Evolutionary conservation across 2,113 vertebrate genomes (phyloP).

Genomic region (Gnathonemus longibarbis): DNA sequence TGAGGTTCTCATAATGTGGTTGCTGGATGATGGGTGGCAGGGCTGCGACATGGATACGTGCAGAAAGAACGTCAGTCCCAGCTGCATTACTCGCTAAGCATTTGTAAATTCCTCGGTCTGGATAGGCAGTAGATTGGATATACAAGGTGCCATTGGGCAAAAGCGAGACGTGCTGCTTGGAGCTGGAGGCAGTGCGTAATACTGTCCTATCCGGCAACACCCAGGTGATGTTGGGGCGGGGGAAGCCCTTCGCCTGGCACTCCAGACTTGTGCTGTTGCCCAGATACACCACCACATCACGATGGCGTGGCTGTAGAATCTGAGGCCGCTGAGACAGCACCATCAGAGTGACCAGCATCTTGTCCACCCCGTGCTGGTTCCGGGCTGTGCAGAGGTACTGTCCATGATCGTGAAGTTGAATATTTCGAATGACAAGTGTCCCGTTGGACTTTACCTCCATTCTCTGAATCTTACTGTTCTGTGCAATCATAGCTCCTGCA

Average conservation of each 20-base stretch:
- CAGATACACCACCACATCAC: constrained; percentile 64
- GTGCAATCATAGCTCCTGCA: constrained; percentile 66
- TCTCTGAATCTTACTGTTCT: constrained; percentile 61
- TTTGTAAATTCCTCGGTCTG: constrained; percentile 74
- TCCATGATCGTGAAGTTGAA: constrained; percentile 67
- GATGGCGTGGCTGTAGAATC: constrained; percentile 60
- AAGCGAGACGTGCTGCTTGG: constrained; percentile 56
- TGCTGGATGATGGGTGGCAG: constrained; percentile 73
- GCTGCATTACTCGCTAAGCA: constrained; percentile 75
- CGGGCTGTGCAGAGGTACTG: constrained; percentile 75
- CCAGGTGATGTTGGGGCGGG: constrained; percentile 73
- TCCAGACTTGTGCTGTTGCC: constrained; percentile 66
- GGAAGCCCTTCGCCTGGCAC: constrained; percentile 68
- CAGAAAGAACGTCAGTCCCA: constrained; percentile 68
- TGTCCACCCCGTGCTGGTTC: constrained; percentile 70
- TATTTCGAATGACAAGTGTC: constrained; percentile 66
- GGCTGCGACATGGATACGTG: constrained; percentile 67
- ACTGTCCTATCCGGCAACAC: constrained; percentile 66
- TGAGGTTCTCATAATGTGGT: constrained; percentile 61
- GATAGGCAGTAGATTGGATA: constrained; percentile 59
- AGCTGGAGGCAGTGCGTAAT: constrained; percentile 35
- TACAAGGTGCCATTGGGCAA: constrained; percentile 65
- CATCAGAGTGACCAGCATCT: constrained; percentile 52
- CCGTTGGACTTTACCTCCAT: constrained; percentile 80
- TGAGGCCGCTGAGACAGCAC: constrained; percentile 65